phyloP scores from a whole-genome alignment of 2,113 vertebrate species.

The Formicarius rufipectus region DNA sequence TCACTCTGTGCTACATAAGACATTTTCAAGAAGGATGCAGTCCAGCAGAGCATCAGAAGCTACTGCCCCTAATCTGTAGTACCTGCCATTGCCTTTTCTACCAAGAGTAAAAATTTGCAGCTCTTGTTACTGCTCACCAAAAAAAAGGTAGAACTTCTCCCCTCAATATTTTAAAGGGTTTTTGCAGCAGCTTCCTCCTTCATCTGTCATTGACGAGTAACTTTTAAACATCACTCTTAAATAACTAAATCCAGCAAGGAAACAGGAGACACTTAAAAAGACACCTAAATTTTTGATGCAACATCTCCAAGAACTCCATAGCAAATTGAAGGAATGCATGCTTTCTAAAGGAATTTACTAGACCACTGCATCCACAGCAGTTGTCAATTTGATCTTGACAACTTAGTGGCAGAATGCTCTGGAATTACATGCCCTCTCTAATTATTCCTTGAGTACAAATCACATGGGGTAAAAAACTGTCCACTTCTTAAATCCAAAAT shows the following conservation, averaged over 20 bases:
- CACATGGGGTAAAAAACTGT: accelerated
- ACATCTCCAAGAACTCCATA: background rate
- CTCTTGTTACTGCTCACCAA: background rate
- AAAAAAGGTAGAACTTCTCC: background rate
- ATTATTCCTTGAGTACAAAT: background rate
- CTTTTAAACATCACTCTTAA: background rate
- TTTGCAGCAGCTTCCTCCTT: background rate
- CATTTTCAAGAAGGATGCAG: background rate
- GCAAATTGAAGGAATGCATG: background rate
- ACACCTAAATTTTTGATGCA: background rate
- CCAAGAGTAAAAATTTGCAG: background rate
- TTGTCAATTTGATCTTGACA: background rate
- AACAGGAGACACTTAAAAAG: background rate
- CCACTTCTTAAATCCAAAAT: background rate
- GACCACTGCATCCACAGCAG: background rate
- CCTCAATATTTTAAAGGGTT: background rate
- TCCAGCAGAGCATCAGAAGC: background rate
- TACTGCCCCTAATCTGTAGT: background rate
- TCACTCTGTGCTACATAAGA: background rate
- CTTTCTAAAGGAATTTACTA: background rate
- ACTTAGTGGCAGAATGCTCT: background rate
- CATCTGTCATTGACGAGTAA: background rate
- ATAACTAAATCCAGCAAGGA: background rate
- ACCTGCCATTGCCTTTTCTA: background rate
- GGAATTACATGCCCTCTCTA: background rate